Evolutionary conservation across 2,113 vertebrate species (phyloP), one percentile per base, ranked within the genome.

Genomic region (Hypanus sabinus): DNA sequence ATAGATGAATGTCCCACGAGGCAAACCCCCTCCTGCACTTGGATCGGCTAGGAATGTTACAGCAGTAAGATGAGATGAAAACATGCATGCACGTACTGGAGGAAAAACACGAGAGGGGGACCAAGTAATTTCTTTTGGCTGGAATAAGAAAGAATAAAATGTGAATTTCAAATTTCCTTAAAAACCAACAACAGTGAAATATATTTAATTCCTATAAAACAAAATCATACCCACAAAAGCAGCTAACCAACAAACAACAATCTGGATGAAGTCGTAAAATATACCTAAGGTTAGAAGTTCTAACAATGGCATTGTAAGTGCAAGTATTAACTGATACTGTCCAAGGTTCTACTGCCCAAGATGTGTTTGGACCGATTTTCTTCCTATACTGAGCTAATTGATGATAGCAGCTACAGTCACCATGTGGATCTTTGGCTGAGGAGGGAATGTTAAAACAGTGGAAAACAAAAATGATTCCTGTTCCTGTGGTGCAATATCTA

Each of bases 91-190:
- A n/a, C 99, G 97, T 9, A 99, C 99, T 0, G 98, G 98, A 65
- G 98, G 99, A 77, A 99, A 99, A 94, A 99, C 98, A 95, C 98
- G 96, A 0, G 98, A 99, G 2, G 99, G 98, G 96, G 97, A 98
- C 99, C 98, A 99, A 0, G 99, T 99, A 93, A 99, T 98, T 96
- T 99, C 98, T 94, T 98, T 99, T 65, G 98, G 98, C 98, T 99
- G 95, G 75, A 62, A 94, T 60, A 94, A 95, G 93, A 95, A 94
- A 20, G 77, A 94, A 94, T 75, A n/a, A 30, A 93, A 87, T 5
- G 30, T 93, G 4, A 93, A 92, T 36, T 91, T 91, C 14, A 36
- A 33, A 90, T 68, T 18, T 33, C n/a, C n/a, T 65, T 90, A 1
- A 65, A 88, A 90, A 88, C 57, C 30, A 65, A 68, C 60, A 88